These are phyloP conservation scores for Urocolius indicus DNA, from an alignment of 2,113 vertebrate species.

Conservation along the genomic window DNA sequence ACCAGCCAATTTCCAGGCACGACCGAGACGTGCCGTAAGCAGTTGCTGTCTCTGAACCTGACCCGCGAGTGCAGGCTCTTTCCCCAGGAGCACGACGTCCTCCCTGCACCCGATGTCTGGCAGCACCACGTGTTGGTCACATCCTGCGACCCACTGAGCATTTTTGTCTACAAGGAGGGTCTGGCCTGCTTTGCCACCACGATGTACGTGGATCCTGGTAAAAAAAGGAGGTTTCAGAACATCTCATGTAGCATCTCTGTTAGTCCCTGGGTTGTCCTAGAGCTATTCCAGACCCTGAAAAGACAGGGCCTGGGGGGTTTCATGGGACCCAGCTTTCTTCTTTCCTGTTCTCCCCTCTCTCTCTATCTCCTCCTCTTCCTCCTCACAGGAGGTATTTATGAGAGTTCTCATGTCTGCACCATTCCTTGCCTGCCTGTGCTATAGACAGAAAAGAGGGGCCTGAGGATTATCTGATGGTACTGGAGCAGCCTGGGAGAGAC, in stretches of 20 bases:
- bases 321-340: not conserved
- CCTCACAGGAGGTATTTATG: not conserved
- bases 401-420: rapidly evolving
- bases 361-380: not conserved
- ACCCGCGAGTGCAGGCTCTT: constrained; percentile 81
- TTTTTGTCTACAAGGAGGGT: constrained; percentile 83
- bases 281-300: not conserved
- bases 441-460: not conserved
- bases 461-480: not conserved
- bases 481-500: not conserved
- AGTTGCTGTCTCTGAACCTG: constrained; percentile 80
- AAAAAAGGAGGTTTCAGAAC: constrained; percentile 19
- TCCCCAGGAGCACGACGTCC: constrained; percentile 77
- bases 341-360: not conserved
- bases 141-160: constrained; percentile 80
- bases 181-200: constrained; percentile 83
- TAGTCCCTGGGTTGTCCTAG: not conserved
- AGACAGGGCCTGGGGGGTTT: not conserved
- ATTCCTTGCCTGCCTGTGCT: not conserved
- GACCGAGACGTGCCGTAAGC: constrained; percentile 83
- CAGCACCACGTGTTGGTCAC: constrained; percentile 81
- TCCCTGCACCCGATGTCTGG: constrained; percentile 82
- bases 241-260: not conserved
- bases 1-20: constrained; percentile 86
- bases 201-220: constrained; percentile 79